These are phyloP conservation scores for Neotoxoptera formosana DNA, from an alignment of 1,140 invertebrate species.

Conservation along the genomic window DNA sequence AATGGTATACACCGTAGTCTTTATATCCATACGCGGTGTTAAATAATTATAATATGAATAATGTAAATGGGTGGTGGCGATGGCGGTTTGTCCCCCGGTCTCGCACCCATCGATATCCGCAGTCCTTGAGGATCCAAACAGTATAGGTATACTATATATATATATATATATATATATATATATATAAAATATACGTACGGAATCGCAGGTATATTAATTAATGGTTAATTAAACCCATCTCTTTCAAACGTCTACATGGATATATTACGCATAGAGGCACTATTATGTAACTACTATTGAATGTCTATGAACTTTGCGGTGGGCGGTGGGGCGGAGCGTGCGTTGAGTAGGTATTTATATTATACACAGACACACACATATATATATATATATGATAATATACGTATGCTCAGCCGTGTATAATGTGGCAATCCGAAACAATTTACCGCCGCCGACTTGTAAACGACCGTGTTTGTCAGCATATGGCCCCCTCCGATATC, in stretches of 20 bases:
- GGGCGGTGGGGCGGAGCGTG: too few relatives aligned
- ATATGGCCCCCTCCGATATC: constrained; percentile 29
- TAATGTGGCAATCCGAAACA: constrained; percentile 42
- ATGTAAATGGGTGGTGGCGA: background rate
- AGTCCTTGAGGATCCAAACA: background rate
- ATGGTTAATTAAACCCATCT: constrained; percentile 35
- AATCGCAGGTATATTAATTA: constrained; percentile 20
- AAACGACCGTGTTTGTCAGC: constrained; percentile 34
- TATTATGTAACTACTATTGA: background rate
- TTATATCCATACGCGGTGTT: background rate
- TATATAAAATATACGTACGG: too few relatives aligned
- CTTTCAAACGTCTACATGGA: background rate
- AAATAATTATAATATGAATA: constrained; percentile 7
- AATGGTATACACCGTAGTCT: background rate
- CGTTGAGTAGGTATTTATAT: background rate
- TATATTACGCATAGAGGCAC: background rate
- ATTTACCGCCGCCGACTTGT: constrained; percentile 43
- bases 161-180: background rate
- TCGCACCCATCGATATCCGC: background rate
- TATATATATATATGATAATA: background rate
- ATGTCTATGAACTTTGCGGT: background rate
- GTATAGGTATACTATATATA: background rate
- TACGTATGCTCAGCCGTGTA: background rate
- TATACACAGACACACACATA: background rate
- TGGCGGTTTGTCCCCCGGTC: background rate